Conservation (phyloP, 2,113 vertebrate genomes). For the Naja naja region DNA sequence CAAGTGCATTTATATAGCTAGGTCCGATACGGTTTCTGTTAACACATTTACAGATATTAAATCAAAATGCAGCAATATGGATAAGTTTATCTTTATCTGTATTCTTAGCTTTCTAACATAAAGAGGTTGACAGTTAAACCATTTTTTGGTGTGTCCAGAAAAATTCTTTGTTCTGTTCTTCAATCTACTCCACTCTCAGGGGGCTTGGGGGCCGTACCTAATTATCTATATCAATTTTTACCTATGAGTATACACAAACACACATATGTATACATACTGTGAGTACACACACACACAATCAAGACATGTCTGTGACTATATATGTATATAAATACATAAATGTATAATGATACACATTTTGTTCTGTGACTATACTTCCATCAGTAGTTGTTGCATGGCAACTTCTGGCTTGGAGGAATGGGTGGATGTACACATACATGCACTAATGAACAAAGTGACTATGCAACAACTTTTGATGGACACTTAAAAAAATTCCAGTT, state of each 20-base stretch:
- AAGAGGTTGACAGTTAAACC: neutral
- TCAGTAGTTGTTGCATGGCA: neutral
- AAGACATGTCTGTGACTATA: neutral
- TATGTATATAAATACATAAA: neutral
- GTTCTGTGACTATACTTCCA: neutral
- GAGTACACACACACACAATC: no score
- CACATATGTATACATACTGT: no score
- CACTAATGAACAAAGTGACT: neutral
- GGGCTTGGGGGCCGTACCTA: no score
- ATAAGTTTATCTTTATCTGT: neutral
- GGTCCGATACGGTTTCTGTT: neutral
- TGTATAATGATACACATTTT: neutral
- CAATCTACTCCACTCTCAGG: neutral
- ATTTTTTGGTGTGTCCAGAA: neutral
- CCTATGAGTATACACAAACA: no score
- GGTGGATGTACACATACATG: no score
- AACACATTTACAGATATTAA: neutral
- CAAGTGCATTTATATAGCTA: neutral
- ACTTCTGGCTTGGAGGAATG: no score
- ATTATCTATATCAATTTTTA: no score
- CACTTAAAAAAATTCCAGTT: no score
- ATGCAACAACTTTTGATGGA: no score
- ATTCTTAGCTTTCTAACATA: neutral
- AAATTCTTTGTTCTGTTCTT: neutral
- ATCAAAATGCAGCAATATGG: neutral